These are phyloP conservation scores for Phocoena sinus DNA, from an alignment of 2,113 vertebrate species.

Conservation along the genomic window DNA sequence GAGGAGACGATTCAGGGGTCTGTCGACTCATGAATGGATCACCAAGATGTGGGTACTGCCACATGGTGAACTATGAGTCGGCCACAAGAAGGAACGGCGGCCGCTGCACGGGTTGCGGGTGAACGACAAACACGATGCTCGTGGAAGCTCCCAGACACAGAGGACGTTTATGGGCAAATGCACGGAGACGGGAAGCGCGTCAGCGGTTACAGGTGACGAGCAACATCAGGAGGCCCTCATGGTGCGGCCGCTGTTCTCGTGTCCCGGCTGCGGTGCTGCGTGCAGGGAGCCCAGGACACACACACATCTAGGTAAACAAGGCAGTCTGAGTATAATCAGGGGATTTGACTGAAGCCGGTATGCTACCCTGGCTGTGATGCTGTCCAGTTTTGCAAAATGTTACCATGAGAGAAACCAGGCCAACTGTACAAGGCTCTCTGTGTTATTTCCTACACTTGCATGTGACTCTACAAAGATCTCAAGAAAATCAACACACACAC, in stretches of 20 bases:
- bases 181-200: background rate
- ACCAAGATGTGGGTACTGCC: background rate
- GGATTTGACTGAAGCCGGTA: too few relatives aligned
- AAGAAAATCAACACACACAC: background rate
- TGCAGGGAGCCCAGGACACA: background rate
- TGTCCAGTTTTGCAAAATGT: background rate
- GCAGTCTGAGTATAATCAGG: background rate
- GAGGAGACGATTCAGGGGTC: too few relatives aligned
- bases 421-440: background rate
- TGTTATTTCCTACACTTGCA: background rate
- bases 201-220: too few relatives aligned
- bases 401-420: background rate
- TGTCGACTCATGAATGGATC: rapidly evolving
- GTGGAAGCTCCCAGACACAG: rapidly evolving
- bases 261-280: background rate
- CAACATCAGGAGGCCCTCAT: background rate
- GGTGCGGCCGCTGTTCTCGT: too few relatives aligned
- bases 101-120: rapidly evolving
- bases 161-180: background rate
- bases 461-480: background rate
- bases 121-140: background rate
- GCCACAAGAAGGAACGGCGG: background rate
- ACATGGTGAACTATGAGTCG: background rate
- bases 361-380: too few relatives aligned
- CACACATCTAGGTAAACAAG: background rate